A percentile compares a stretch with the other conserved stretches of the same genome.
These are phyloP conservation scores for Coecobrya sp. DNA, from an alignment of 2,888 invertebrate genomes.

Conservation along the genomic window DNA sequence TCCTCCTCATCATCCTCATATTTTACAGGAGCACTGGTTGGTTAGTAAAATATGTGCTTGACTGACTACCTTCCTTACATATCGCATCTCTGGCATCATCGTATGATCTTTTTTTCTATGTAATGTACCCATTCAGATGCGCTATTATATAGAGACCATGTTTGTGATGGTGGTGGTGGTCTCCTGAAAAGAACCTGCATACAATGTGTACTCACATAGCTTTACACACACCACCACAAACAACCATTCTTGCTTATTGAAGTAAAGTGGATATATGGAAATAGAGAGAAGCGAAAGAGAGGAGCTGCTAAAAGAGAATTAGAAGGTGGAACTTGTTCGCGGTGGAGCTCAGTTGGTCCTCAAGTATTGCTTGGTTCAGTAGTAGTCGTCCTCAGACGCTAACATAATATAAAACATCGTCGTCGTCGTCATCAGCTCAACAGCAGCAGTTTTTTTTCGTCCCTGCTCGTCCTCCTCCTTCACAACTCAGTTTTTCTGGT, in stretches of 20 bases:
- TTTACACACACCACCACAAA: too few species aligned
- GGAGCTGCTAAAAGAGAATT: not conserved
- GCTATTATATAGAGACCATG: too few species aligned
- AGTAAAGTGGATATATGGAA: not conserved
- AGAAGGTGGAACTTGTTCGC: slow-evolving; percentile 71
- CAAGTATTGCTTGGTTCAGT: slow-evolving; percentile 69
- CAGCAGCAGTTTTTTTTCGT: not conserved
- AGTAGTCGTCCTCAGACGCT: slow-evolving; percentile 6
- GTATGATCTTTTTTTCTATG: not conserved
- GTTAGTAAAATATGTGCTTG: not conserved
- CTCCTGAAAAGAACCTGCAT: slow-evolving; percentile 5
- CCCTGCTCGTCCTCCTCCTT: not conserved
- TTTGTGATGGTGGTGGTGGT: slow-evolving; percentile 1
- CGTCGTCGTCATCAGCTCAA: too few species aligned
- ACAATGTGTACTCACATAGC: not conserved
- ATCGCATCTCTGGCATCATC: slow-evolving; percentile 26
- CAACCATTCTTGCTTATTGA: too few species aligned
- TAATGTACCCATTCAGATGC: too few species aligned
- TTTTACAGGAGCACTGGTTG: not conserved
- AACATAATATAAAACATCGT: too few species aligned
- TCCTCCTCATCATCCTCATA: too few species aligned
- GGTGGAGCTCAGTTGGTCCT: slow-evolving; percentile 78
- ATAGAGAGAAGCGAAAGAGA: not conserved
- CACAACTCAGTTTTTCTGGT: not conserved
- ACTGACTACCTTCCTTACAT: not conserved